A percentile compares a stretch with the other conserved stretches of the same genome.
Conservation (phyloP, 2,113 vertebrate species). For the Myotis lucifugus region DNA sequence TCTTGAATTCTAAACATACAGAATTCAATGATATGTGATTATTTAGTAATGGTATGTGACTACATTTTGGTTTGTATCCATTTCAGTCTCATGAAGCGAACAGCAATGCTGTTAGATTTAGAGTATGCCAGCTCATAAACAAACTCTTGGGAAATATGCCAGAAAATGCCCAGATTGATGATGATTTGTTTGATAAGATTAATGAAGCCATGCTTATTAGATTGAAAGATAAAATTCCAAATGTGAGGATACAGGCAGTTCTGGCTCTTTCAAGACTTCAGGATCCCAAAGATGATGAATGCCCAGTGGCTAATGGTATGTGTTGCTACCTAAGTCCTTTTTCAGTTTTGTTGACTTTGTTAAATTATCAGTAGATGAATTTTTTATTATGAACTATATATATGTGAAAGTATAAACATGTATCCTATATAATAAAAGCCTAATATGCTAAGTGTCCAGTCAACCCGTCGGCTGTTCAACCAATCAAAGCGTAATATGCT, state of each 20-base stretch:
- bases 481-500: no score
- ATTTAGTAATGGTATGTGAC: slow-evolving; percentile 9
- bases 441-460: no score
- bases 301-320: slow-evolving; percentile 92
- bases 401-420: neutral
- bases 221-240: slow-evolving; percentile 95
- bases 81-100: slow-evolving; percentile 91
- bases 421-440: neutral
- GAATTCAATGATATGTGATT: neutral
- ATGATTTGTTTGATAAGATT: slow-evolving; percentile 94
- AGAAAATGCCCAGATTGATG: slow-evolving; percentile 96
- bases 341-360: slow-evolving; percentile 25
- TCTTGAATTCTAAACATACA: neutral
- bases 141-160: slow-evolving; percentile 94
- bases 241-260: slow-evolving; percentile 95
- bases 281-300: slow-evolving; percentile 92
- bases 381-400: neutral
- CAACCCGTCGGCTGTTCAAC: no score
- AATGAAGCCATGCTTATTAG: slow-evolving; percentile 94
- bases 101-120: slow-evolving; percentile 94
- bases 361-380: neutral
- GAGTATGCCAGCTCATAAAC: slow-evolving; percentile 94
- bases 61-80: slow-evolving; percentile 27
- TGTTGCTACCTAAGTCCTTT: slow-evolving; percentile 42
- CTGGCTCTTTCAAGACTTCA: slow-evolving; percentile 96